A percentile compares a stretch with the other conserved stretches of the same genome.
Evolutionary conservation across 2,113 vertebrate species (phyloP).

Genomic region (Pelecanoides urinatrix): DNA sequence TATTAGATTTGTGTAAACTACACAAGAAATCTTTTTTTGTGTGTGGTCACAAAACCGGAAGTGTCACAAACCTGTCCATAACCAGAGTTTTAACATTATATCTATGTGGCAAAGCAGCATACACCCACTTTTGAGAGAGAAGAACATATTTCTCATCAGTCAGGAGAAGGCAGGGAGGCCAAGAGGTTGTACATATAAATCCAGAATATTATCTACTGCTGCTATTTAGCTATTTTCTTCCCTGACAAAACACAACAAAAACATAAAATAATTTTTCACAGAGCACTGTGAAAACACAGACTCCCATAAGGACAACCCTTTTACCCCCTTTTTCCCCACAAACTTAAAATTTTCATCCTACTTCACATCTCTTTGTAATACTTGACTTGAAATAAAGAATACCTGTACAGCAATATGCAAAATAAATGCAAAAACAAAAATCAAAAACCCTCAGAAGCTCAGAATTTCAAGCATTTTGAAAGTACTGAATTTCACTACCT

Average conservation of each 20-base stretch:
- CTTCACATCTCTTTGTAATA: background rate
- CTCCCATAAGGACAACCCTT: background rate
- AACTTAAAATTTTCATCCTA: background rate
- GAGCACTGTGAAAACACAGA: background rate
- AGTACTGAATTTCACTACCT: background rate
- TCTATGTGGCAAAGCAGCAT: background rate
- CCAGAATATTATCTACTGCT: background rate
- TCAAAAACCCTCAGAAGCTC: background rate
- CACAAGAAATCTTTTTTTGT: background rate
- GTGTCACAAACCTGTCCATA: background rate
- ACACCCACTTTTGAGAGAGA: background rate
- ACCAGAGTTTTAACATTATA: background rate
- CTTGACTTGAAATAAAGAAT: background rate
- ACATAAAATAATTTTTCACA: background rate
- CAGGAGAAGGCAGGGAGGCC: background rate
- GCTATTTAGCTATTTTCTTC: background rate
- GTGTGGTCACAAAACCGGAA: background rate
- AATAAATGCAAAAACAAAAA: background rate
- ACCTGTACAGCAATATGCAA: background rate
- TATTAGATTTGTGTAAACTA: background rate
- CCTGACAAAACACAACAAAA: background rate
- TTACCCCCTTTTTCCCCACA: rapidly evolving
- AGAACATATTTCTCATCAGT: background rate
- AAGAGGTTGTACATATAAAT: background rate
- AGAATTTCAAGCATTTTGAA: background rate